Evolutionary conservation across 2,888 invertebrate genomes (phyloP).

Genomic region (Sisyra nigra): DNA sequence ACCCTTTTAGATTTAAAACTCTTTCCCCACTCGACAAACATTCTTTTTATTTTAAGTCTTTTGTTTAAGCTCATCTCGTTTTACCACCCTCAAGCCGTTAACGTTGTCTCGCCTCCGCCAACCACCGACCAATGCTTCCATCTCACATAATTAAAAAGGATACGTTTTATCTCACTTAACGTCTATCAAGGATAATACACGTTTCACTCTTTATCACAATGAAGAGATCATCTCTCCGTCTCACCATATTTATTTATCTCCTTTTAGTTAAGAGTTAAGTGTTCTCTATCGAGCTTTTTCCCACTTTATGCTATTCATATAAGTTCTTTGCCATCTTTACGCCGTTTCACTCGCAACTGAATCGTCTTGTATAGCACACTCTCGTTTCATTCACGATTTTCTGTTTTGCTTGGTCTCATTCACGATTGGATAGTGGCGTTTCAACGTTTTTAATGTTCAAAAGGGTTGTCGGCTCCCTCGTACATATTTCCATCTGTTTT

Average conservation of each 20-base stretch:
- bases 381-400: background rate
- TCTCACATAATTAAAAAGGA: slow-evolving; percentile 5
- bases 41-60: slow-evolving; percentile 8
- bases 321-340: background rate
- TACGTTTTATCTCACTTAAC: slow-evolving; percentile 5
- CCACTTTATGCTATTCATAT: background rate
- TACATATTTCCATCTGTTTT: background rate
- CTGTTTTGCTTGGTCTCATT: too few relatives aligned
- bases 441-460: background rate
- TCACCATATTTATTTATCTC: slow-evolving; percentile 4
- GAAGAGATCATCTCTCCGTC: background rate
- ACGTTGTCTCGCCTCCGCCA: slow-evolving; percentile 1
- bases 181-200: slow-evolving; percentile 4
- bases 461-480: slow-evolving; percentile 1
- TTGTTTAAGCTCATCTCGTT: slow-evolving; percentile 7
- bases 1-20: slow-evolving; percentile 1
- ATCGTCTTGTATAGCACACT: background rate
- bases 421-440: too few relatives aligned
- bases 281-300: background rate
- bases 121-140: background rate
- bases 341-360: background rate
- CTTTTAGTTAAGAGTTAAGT: slow-evolving; percentile 4
- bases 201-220: background rate
- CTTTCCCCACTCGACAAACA: slow-evolving; percentile 4
- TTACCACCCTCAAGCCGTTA: slow-evolving; percentile 8